Evolutionary conservation across 2,797 vertebrate genomes (phyloP), one percentile per base, ranked within the genome.

Genomic region (Semotilus atromaculatus): DNA sequence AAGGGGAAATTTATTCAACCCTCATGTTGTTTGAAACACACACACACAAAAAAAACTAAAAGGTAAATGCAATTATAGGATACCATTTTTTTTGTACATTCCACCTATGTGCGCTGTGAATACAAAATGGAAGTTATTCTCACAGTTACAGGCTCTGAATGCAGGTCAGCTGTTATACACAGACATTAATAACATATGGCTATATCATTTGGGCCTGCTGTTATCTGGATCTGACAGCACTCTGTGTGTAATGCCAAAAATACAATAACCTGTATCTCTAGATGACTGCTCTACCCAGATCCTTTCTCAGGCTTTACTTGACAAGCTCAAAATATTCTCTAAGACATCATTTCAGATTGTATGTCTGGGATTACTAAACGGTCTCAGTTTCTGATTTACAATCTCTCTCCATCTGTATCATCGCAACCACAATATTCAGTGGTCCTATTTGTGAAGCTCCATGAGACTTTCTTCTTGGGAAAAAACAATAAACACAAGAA

Each of bases 401-500:
- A 80, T 67, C 43, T 70, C 34, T 55, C 31, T 53, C 21, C 43
- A 51, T 43, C 29, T 82, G 29, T 53, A 67, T 34, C 21, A 62
- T n/a, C 53, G 51, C 45, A 75, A 66, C 29, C 23, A 48, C 55
- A 82, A 34, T 31, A 45, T 75, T 74, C 7, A 18, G 36, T 10
- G 40, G 4, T 82, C 64, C 29, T 26, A 73, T 26, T 19, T 62
- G 58, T 74, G 23, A 75, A 51, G 38, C 21, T 75, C 31, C 31
- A 75, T 62, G 72, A 51, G 43, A 43, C 73, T 26, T 38, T 62
- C 68, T 82, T 11, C 13, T 82, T 4, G 0, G 36, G 21, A 73
- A 74, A 64, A 72, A 18, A 2, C 70, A 76, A 83, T 40, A 40
- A 76, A 83, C 66, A 53, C 23, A 70, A 70, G 66, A 70, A 81